Base-by-base conservation (phyloP, 2,113 vertebrate species). In the Tragelaphus strepsiceros region DNA sequence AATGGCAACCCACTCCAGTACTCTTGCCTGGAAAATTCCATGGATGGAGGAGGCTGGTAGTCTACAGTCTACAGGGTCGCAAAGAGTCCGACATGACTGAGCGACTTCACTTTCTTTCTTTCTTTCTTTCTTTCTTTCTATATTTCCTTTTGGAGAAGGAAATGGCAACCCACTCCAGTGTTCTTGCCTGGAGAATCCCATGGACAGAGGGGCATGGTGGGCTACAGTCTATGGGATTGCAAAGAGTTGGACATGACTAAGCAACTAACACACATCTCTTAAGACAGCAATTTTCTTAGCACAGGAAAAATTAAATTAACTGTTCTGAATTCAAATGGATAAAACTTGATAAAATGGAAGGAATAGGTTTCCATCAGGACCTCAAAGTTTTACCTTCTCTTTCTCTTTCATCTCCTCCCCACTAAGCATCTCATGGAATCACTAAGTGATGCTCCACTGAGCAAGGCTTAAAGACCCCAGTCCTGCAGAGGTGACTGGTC, bases 241-340 rank as follows among this genome's bases (percentile, higher is more conserved):
- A 71, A 71, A 71, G n/a, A 21, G 64, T 71, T 0, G 2, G 17
- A 22, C 64, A 35, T 0, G 0, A 21, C n/a, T 71, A 71, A 71
- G n/a, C n/a, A 71, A 21, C 64, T 21, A 21, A 35, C 17, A 71
- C 64, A 35, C n/a, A 71, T 71, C 53, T 78, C 77, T 88, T 17
- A 9, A 5, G 46, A 81, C 17, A 81, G 24, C 26, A 22, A 46
- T 91, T 93, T 78, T 86, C 54, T 90, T 59, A 91, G 46, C 21
- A 32, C 6, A 9, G 24, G n/a, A 80, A 59, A 89, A 89, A 85
- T 14, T 77, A 86, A 95, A 71, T 51, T 35, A 49, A 96, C 49
- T 59, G 3, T 59, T 87, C 39, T 35, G 39, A 58, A 85, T 39
- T 15, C 12, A 12, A 53, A 6, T 14, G 46, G 28, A 16, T 2